Evolutionary conservation across 2,888 invertebrate genomes (phyloP).

Genomic region (Boloria selene): DNA sequence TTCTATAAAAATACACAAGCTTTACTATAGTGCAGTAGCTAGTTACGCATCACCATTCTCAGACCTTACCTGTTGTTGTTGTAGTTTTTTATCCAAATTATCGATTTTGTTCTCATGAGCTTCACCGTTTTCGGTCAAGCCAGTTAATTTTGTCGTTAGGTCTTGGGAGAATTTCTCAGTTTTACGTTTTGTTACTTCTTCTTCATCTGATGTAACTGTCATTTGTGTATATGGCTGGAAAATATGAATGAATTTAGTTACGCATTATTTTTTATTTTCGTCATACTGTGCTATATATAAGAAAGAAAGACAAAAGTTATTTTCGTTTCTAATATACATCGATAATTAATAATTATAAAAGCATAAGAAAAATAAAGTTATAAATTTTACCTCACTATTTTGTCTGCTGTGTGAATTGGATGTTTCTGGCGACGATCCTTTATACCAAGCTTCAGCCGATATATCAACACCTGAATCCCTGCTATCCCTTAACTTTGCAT

Average conservation of each 20-base stretch:
- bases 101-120: slow-evolving; percentile 81
- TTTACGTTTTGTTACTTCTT: slow-evolving; percentile 84
- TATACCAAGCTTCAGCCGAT: slow-evolving; percentile 84
- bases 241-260: slow-evolving; percentile 7
- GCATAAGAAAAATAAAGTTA: slow-evolving; percentile 5
- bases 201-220: slow-evolving; percentile 90
- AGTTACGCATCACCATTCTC: slow-evolving; percentile 29
- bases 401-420: slow-evolving; percentile 89
- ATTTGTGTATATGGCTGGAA: slow-evolving; percentile 86
- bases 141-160: slow-evolving; percentile 81
- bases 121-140: slow-evolving; percentile 51
- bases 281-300: no score
- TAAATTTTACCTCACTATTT: slow-evolving; percentile 85
- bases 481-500: slow-evolving; percentile 84
- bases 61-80: slow-evolving; percentile 84
- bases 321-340: background rate
- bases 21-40: background rate
- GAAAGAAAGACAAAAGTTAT: no score
- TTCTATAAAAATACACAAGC: slow-evolving; percentile 8
- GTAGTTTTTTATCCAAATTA: slow-evolving; percentile 84
- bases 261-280: no score
- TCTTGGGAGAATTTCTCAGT: slow-evolving; percentile 74
- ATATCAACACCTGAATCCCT: slow-evolving; percentile 91
- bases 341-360: slow-evolving; percentile 8
- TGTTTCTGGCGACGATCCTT: slow-evolving; percentile 72